Evolutionary conservation across 2,888 invertebrate genomes (phyloP), one percentile per base, ranked within the genome.

Genomic region (Arrhopalites spinosus): DNA sequence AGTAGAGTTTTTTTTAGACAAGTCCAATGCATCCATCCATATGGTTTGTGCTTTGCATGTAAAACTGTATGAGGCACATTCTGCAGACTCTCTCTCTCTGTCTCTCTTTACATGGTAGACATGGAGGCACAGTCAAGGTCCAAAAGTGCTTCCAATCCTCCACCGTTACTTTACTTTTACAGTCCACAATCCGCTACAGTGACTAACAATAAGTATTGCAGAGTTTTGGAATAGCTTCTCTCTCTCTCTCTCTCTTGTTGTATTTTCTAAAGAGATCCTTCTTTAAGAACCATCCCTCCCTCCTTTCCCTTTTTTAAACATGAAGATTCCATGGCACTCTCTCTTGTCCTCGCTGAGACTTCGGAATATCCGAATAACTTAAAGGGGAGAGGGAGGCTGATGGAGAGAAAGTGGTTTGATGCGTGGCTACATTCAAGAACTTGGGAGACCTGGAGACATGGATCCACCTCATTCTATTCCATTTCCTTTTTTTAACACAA

Each of bases 41-140:
- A 72, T 72, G 71, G 71, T 72, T 61, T 72, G 71, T 72, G 71
- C 71, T 72, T 45, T 72, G 71, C 71, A 72, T 72, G 71, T 72
- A 72, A 72, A 72, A 30, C 25, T 68, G 25, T 68, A n/a, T 66
- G 50, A n/a, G 50, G 15, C n/a, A 50, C 25, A 17, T 63, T 20
- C 23, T 27, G 63, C 15, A 25, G 23, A 8, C 13, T 23, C 17
- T 7, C 63, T 7, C 8, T n/a, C 23, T 59, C 59, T 59, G 59
- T 20, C n/a, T n/a, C 59, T 59, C 13, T 59, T 8, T 8, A 20
- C 8, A 59, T 20, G 11, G 23, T 20, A 59, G n/a, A 59, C n/a
- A 20, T 59, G 20, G 59, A 59, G n/a, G n/a, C n/a, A n/a, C n/a
- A n/a, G n/a, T n/a, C n/a, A n/a, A n/a, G n/a, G n/a, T n/a, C n/a